Percentiles rank a stretch among this genome's conserved stretches.
phyloP scores from a whole-genome alignment of 2,797 vertebrate species.

The Sus cebifrons region DNA sequence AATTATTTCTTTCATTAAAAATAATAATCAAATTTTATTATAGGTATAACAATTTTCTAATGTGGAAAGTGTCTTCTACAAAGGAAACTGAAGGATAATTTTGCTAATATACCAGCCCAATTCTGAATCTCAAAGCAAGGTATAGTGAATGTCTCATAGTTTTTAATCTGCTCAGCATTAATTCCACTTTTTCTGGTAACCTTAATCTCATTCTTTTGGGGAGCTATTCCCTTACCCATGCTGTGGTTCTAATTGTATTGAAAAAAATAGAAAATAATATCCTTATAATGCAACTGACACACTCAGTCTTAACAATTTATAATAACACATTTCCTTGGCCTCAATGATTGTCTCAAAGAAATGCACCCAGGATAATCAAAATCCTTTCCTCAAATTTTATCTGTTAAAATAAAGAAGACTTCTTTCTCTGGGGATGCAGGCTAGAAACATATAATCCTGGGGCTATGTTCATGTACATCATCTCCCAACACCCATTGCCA shows the following conservation, averaged over 20 bases:
- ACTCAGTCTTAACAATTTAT: not conserved
- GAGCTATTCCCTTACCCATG: not conserved
- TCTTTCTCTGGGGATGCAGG: not conserved
- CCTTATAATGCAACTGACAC: not conserved
- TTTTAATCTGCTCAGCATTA: not conserved
- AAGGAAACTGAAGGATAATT: conserved; percentile 4
- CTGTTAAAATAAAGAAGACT: not conserved
- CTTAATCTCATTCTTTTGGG: not conserved
- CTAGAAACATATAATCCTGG: not conserved
- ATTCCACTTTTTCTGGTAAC: not conserved
- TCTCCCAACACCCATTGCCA: not conserved
- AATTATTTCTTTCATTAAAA: conserved; percentile 72
- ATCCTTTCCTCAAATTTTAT: not conserved
- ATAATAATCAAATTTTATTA: conserved; percentile 66
- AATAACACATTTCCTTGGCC: not conserved
- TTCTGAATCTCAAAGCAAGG: not conserved
- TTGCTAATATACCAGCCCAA: not conserved
- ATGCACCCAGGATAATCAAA: not conserved
- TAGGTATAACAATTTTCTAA: conserved; percentile 42
- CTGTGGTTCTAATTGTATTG: not conserved
- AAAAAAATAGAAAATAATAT: not conserved
- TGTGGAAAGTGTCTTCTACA: conserved; percentile 20
- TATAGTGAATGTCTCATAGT: not conserved
- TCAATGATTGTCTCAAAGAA: not conserved
- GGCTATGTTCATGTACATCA: not conserved